phyloP scores from a whole-genome alignment of 1,140 invertebrate genomes.

The Calliopsis andreniformis region DNA sequence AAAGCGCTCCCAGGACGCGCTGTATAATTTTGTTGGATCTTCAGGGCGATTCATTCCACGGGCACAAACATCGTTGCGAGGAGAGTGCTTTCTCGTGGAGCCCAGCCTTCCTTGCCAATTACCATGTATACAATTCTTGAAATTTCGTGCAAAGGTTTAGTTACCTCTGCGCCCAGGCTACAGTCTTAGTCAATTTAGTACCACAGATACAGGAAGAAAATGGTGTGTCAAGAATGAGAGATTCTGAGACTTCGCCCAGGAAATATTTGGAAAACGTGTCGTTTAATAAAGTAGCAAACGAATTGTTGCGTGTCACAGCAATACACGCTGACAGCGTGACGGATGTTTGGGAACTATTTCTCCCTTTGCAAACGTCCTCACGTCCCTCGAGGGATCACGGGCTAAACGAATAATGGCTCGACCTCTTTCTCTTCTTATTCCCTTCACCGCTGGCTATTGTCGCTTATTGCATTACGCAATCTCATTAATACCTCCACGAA shows the following conservation, averaged over 20 bases:
- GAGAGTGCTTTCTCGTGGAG: not conserved
- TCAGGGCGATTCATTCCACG: slow-evolving; percentile 21
- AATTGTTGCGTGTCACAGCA: slow-evolving; percentile 32
- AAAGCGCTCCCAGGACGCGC: slow-evolving; percentile 26
- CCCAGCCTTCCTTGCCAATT: not conserved
- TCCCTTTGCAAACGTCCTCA: slow-evolving; percentile 46
- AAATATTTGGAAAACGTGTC: not conserved
- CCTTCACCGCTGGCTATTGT: slow-evolving; percentile 25
- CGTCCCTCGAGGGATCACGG: slow-evolving; percentile 43
- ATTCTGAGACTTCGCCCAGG: not conserved
- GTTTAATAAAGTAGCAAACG: slow-evolving; percentile 52
- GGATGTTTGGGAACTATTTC: slow-evolving; percentile 48
- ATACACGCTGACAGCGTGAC: slow-evolving; percentile 54
- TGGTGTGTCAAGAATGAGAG: too few relatives aligned
- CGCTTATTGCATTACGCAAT: slow-evolving; percentile 47
- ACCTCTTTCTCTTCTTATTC: slow-evolving; percentile 13
- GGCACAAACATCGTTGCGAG: slow-evolving; percentile 14
- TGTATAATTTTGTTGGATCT: slow-evolving; percentile 32
- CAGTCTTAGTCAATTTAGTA: too few relatives aligned
- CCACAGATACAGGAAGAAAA: too few relatives aligned
- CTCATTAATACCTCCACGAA: slow-evolving; percentile 36
- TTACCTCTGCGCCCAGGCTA: too few relatives aligned
- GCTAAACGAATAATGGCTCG: slow-evolving; percentile 51
- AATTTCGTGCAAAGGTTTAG: too few relatives aligned
- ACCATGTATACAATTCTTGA: slow-evolving; percentile 1